Evolutionary conservation across 2,113 vertebrate genomes (phyloP).

Genomic region (Eublepharis macularius): DNA sequence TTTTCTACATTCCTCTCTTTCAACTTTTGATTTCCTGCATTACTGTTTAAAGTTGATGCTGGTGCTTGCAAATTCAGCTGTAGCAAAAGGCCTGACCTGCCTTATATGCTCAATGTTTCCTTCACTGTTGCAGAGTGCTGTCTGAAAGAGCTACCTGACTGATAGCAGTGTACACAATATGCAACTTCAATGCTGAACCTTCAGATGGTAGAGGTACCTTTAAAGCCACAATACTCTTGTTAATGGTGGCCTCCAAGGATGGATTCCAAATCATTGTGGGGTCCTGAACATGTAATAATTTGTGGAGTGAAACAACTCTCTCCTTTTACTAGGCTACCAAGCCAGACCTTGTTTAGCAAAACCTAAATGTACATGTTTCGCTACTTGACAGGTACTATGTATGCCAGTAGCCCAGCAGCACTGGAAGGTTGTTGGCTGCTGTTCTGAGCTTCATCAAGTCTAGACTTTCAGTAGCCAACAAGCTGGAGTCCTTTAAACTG

Average conservation of each 20-base stretch:
- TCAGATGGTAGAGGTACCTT: not conserved
- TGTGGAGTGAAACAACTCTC: too few relatives aligned
- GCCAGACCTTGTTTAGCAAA: not conserved
- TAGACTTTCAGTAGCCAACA: not conserved
- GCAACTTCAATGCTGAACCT: not conserved
- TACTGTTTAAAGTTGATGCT: too few relatives aligned
- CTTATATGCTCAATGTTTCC: too few relatives aligned
- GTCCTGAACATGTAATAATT: not conserved
- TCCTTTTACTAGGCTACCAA: not conserved
- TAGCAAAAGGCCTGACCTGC: too few relatives aligned
- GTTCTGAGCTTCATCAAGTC: conserved; percentile 6
- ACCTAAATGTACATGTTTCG: not conserved
- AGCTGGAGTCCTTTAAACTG: not conserved
- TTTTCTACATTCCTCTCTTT: too few relatives aligned
- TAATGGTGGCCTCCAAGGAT: not conserved
- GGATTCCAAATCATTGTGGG: not conserved
- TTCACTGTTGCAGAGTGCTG: too few relatives aligned
- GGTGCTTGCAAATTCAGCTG: too few relatives aligned
- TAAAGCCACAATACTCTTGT: not conserved
- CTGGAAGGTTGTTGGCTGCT: not conserved
- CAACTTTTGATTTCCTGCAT: too few relatives aligned
- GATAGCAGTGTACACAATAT: not conserved
- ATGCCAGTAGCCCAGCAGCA: not conserved
- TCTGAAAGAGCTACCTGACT: not conserved
- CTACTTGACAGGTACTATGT: not conserved